Evolutionary conservation across 92 coral and sea anemone species (phyloP).

Genomic region (Epizoanthus fatuus): DNA sequence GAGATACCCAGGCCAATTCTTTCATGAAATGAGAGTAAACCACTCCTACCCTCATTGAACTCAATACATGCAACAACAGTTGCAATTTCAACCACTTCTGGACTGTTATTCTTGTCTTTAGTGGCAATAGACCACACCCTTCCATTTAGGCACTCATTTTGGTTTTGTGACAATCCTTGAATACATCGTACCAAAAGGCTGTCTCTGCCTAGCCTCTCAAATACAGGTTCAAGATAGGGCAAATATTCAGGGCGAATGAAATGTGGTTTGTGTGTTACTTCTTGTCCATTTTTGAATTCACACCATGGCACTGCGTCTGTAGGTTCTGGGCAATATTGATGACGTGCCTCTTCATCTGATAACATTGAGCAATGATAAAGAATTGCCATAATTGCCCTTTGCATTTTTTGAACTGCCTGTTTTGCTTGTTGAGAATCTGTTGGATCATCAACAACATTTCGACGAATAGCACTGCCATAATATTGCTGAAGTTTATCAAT

Average conservation of each 20-base stretch:
- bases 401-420: too few species aligned
- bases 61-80: neutral
- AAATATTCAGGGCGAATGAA: conserved; percentile 17
- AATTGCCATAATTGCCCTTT: neutral
- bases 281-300: conserved; percentile 13
- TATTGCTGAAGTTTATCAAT: too few species aligned
- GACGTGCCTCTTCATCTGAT: neutral
- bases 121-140: conserved; percentile 17
- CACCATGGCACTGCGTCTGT: neutral
- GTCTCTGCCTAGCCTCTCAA: conserved; percentile 20
- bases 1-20: neutral
- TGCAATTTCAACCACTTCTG: too few species aligned
- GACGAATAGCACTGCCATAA: too few species aligned
- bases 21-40: conserved; percentile 6
- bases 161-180: conserved; percentile 14
- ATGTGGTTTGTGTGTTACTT: conserved; percentile 15
- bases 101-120: neutral
- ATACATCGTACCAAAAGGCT: conserved; percentile 8
- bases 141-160: conserved; percentile 22
- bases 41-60: conserved; percentile 4
- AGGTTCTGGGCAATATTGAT: neutral
- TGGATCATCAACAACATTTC: too few species aligned
- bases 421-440: too few species aligned
- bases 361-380: conserved; percentile 1
- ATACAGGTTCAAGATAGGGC: conserved; percentile 13